Percentiles rank a stretch among this genome's conserved stretches.
Evolutionary conservation across 2,113 vertebrate genomes (phyloP).

Genomic region (Sturnus vulgaris): DNA sequence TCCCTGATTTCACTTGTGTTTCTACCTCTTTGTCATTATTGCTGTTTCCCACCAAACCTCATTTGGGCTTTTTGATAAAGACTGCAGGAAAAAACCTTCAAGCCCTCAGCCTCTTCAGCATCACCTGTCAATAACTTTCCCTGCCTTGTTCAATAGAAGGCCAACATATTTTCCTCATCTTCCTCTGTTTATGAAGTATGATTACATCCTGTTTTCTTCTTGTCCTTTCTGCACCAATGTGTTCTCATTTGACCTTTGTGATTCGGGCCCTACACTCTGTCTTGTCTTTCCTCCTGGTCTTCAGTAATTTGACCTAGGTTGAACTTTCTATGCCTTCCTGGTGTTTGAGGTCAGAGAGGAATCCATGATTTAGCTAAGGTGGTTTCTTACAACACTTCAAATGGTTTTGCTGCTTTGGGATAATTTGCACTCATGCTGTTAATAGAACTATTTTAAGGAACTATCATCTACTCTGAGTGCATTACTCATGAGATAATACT

Average conservation of each 20-base stretch:
- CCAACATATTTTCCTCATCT: not conserved
- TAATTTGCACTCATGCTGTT: not conserved
- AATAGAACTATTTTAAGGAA: slow-evolving; percentile 8
- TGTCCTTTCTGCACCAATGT: not conserved
- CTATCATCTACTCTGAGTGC: not conserved
- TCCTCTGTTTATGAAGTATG: not conserved
- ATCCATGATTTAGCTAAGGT: not conserved
- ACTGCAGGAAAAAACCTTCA: not conserved
- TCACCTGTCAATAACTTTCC: not conserved
- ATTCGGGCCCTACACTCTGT: not conserved
- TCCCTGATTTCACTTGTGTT: slow-evolving; percentile 19
- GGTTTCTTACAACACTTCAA: not conserved
- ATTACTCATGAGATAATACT: not conserved
- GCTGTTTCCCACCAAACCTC: slow-evolving; percentile 3
- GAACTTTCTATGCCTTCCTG: not conserved
- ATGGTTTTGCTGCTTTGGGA: slow-evolving; percentile 7
- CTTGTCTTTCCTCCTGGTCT: not conserved
- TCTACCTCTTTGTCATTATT: not conserved
- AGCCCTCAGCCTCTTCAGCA: not conserved
- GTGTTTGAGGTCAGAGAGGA: not conserved
- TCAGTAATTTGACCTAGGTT: not conserved
- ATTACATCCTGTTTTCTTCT: not conserved
- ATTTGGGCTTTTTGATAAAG: slow-evolving; percentile 20
- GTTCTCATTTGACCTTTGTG: not conserved
- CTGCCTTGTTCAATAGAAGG: not conserved